Evolutionary conservation across 2,797 vertebrate genomes (phyloP).

Genomic region (Melanotaenia nigrans): DNA sequence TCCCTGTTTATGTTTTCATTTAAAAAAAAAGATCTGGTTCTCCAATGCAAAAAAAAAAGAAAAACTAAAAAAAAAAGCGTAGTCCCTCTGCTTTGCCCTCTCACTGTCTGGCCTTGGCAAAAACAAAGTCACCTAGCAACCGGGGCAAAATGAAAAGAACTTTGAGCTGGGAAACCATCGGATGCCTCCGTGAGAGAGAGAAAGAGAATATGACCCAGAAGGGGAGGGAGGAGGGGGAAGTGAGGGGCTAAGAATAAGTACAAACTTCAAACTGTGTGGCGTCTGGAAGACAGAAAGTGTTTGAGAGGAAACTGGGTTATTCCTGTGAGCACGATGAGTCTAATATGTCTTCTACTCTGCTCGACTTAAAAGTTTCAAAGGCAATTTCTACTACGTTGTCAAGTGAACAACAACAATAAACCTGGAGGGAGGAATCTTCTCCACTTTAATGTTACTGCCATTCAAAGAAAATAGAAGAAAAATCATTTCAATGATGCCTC

Average conservation of each 20-base stretch:
- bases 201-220: conserved; percentile 19
- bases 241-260: conserved; percentile 36
- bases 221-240: conserved; percentile 15
- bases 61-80: conserved; percentile 4
- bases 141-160: conserved; percentile 49
- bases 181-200: conserved; percentile 23
- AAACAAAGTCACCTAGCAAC: conserved; percentile 81
- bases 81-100: conserved; percentile 60
- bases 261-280: conserved; percentile 48
- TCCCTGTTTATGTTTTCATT: conserved; percentile 73
- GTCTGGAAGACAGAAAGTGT: conserved; percentile 30
- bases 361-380: conserved; percentile 47
- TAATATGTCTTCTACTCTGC: conserved; percentile 41
- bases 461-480: conserved; percentile 23
- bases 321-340: conserved; percentile 56
- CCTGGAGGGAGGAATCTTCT: conserved; percentile 39
- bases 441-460: conserved; percentile 25
- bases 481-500: conserved; percentile 42
- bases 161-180: conserved; percentile 56
- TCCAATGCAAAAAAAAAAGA: conserved; percentile 34
- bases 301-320: conserved; percentile 48
- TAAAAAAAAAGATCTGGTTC: conserved; percentile 57
- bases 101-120: conserved; percentile 46
- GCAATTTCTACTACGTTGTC: conserved; percentile 36
- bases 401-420: conserved; percentile 48